phyloP scores from a whole-genome alignment of 2,797 vertebrate genomes.

The Melanotaenia nigrans region DNA sequence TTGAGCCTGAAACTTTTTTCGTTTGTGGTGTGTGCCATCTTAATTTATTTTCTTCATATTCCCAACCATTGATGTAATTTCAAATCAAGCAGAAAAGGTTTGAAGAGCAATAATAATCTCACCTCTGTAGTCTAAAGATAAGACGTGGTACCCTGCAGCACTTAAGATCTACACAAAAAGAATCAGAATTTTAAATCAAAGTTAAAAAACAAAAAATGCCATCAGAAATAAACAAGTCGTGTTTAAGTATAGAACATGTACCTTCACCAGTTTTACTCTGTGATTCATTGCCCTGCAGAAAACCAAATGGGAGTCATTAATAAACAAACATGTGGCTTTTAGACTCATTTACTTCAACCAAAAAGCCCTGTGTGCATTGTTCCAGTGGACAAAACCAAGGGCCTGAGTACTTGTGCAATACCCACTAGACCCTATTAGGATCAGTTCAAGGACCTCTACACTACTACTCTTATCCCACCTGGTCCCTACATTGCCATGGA shows the following conservation, averaged over 20 bases:
- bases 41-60: too few species aligned
- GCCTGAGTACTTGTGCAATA: conserved; percentile 27
- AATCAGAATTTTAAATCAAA: accelerated
- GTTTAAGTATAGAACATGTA: conserved; percentile 46
- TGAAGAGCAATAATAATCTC: conserved; percentile 25
- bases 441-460: conserved; percentile 57
- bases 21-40: too few species aligned
- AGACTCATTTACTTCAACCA: conserved; percentile 22
- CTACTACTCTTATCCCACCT: conserved; percentile 77
- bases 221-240: not conserved
- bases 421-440: conserved; percentile 66
- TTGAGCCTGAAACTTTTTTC: too few species aligned
- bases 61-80: not conserved
- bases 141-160: conserved; percentile 85
- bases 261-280: conserved; percentile 86
- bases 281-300: conserved; percentile 82
- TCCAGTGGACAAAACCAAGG: conserved; percentile 17
- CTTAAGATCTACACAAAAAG: conserved; percentile 82
- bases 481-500: conserved; percentile 85
- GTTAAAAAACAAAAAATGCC: not conserved
- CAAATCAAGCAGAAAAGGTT: conserved; percentile 2
- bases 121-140: conserved; percentile 92
- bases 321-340: conserved; percentile 42
- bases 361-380: conserved; percentile 24
- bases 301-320: conserved; percentile 43